phyloP scores from a whole-genome alignment of 2,888 invertebrate genomes.

The Drosophila neonasuta region DNA sequence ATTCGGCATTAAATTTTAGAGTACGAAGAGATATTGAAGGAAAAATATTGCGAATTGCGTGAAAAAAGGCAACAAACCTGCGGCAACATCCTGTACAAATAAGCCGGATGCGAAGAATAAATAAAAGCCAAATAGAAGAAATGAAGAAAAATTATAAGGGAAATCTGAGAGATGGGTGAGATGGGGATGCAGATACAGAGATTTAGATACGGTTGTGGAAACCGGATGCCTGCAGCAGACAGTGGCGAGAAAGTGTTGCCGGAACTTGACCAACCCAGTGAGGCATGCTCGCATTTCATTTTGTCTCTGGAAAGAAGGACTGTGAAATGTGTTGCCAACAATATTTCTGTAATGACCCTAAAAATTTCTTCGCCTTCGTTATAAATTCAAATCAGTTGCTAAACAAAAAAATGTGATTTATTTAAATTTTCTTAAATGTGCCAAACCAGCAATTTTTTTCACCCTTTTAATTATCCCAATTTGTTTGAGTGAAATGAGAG shows the following conservation, averaged over 20 bases:
- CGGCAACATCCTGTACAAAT: slow-evolving; percentile 65
- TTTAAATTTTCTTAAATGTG: slow-evolving; percentile 38
- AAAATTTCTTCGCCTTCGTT: slow-evolving; percentile 41
- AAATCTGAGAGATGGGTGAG: slow-evolving; percentile 1
- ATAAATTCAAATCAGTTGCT: slow-evolving; percentile 67
- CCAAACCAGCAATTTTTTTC: slow-evolving; percentile 24
- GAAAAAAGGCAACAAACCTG: slow-evolving; percentile 38
- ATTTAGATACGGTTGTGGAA: not conserved
- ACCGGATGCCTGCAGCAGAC: slow-evolving; percentile 44
- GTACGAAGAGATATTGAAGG: slow-evolving; percentile 4
- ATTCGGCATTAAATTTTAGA: slow-evolving; percentile 25
- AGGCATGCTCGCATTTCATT: slow-evolving; percentile 42
- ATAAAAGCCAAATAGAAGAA: slow-evolving; percentile 62
- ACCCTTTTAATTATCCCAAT: slow-evolving; percentile 58
- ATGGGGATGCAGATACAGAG: not conserved
- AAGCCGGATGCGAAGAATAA: slow-evolving; percentile 64
- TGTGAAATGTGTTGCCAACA: slow-evolving; percentile 25
- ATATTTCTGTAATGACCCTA: slow-evolving; percentile 30
- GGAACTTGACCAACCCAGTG: slow-evolving; percentile 25
- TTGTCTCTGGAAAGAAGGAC: slow-evolving; percentile 20
- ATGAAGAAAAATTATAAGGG: slow-evolving; percentile 52
- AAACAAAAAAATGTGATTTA: slow-evolving; percentile 55
- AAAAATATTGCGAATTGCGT: not conserved
- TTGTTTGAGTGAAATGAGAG: slow-evolving; percentile 22
- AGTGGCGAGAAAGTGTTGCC: slow-evolving; percentile 47